Evolutionary conservation across 2,797 vertebrate species (phyloP).

Genomic region (Phaenicophaeus curvirostris): DNA sequence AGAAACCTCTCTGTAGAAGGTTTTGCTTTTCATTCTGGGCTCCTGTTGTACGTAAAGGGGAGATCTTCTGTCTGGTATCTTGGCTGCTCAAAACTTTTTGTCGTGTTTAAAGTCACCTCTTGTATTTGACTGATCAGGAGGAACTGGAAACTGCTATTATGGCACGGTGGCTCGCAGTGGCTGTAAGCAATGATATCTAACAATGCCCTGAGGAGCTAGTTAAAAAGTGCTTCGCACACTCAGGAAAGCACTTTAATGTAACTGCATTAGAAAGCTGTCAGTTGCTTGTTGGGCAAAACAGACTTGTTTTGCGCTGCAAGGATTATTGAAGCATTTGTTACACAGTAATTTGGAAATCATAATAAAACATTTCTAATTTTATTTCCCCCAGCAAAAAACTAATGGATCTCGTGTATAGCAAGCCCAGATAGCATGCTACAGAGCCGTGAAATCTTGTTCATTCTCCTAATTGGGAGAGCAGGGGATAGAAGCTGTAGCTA

Average conservation of each 20-base stretch:
- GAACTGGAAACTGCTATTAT: conserved; percentile 86
- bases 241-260: conserved; percentile 91
- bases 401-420: conserved; percentile 63
- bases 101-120: conserved; percentile 74
- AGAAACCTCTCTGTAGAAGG: neutral
- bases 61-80: neutral
- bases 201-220: conserved; percentile 94
- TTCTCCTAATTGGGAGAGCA: conserved; percentile 50
- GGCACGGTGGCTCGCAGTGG: conserved; percentile 79
- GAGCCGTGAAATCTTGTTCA: neutral
- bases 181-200: conserved; percentile 94
- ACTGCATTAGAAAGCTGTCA: conserved; percentile 90
- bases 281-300: conserved; percentile 83
- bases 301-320: conserved; percentile 68
- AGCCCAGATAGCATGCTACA: conserved; percentile 38
- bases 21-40: neutral
- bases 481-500: neutral
- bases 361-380: conserved; percentile 81
- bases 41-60: neutral
- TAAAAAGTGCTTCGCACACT: conserved; percentile 87
- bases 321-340: conserved; percentile 87
- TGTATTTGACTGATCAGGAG: conserved; percentile 85
- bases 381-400: conserved; percentile 68
- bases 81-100: neutral
- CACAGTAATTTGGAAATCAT: conserved; percentile 74